Percentiles rank a stretch among this genome's conserved stretches.
phyloP scores from a whole-genome alignment of 2,797 vertebrate genomes.

The Tokudaia muenninki region DNA sequence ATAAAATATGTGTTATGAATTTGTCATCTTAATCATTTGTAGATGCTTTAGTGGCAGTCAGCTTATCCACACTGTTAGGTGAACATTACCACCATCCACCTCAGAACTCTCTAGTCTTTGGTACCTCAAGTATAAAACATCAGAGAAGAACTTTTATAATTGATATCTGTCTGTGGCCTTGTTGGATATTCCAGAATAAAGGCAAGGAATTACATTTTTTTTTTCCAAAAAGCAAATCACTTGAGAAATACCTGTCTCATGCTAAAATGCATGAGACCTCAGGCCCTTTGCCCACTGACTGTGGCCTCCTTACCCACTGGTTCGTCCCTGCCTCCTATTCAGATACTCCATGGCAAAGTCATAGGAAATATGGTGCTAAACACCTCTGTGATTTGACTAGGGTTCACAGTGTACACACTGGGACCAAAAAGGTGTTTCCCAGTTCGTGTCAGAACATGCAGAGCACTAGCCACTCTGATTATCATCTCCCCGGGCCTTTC shows the following conservation, averaged over 20 bases:
- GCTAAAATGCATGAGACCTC: not conserved
- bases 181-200: not conserved
- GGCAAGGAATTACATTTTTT: not conserved
- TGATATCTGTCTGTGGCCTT: not conserved
- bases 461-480: not conserved
- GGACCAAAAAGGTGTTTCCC: not conserved
- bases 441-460: not conserved
- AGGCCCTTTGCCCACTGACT: not conserved
- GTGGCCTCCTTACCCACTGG: not conserved
- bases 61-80: fast-evolving
- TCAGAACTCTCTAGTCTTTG: not conserved
- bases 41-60: not conserved
- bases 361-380: not conserved
- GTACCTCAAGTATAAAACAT: not conserved
- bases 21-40: not conserved
- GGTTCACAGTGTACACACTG: not conserved
- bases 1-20: not conserved
- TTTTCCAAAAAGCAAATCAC: not conserved
- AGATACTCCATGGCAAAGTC: not conserved
- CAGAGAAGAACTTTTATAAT: not conserved
- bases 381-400: not conserved
- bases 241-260: not conserved
- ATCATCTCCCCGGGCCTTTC: not conserved
- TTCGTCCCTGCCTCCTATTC: not conserved
- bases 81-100: not conserved